These are phyloP conservation scores for Acipenser ruthenus DNA, from an alignment of 2,797 vertebrate species.

Conservation along the genomic window DNA sequence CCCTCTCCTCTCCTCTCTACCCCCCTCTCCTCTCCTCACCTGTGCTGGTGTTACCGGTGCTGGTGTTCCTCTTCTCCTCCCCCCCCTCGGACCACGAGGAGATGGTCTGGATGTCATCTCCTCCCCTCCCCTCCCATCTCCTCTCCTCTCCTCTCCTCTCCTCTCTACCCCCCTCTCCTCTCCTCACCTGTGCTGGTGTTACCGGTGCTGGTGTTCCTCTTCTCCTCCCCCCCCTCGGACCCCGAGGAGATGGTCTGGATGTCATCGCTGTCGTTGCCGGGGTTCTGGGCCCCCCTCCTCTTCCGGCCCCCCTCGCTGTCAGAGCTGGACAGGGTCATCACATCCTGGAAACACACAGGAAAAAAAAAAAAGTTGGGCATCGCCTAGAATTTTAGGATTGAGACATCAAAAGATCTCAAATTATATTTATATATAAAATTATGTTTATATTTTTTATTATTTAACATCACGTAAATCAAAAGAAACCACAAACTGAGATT, in stretches of 20 bases:
- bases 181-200: slow-evolving; percentile 33
- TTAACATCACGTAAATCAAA: too few species aligned
- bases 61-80: slow-evolving; percentile 67
- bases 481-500: too few species aligned
- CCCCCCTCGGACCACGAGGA: slow-evolving; percentile 85
- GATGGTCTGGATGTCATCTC: slow-evolving; percentile 34
- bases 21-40: slow-evolving; percentile 31
- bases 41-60: slow-evolving; percentile 9
- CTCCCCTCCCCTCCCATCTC: too few species aligned
- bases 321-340: slow-evolving; percentile 79
- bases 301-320: slow-evolving; percentile 55
- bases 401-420: background rate
- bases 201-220: slow-evolving; percentile 49
- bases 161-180: too few species aligned
- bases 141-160: background rate
- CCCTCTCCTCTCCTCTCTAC: background rate
- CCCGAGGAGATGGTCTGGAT: slow-evolving; percentile 97
- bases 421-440: too few species aligned
- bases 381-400: background rate
- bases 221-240: slow-evolving; percentile 76
- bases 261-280: slow-evolving; percentile 80
- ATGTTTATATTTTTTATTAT: too few species aligned
- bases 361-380: background rate
- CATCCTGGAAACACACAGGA: slow-evolving; percentile 52
- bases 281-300: slow-evolving; percentile 34